Base-by-base conservation (phyloP, 2,797 vertebrate species). In the Hapalemur alaotrensis region DNA sequence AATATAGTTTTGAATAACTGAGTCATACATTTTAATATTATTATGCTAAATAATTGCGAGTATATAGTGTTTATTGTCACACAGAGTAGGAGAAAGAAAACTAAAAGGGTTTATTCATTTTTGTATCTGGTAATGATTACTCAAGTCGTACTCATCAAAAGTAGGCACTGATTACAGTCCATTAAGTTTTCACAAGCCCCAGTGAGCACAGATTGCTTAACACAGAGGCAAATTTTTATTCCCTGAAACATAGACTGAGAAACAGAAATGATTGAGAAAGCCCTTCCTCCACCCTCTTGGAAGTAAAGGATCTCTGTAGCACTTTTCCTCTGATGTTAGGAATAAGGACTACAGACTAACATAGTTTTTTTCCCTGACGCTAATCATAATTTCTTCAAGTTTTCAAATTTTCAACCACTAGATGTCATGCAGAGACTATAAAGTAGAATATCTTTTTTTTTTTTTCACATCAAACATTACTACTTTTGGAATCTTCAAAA, bases 351-450 rank as follows among this genome's bases (percentile, higher is more conserved):
- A 20, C 12, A 65, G 54, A 84, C 9, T 9, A 90, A 85, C 5
- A 15, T 4, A 43, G 5, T 32, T 30, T 43, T n/a, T 91, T 10
- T 28, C 3, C 15, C 2, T 4, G 14, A 22, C 38, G 35, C 13
- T 59, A 11, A 43, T n/a, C 2, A 38, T 32, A 30, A 57, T 95
- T 93, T 95, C 17, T 25, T 76, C 32, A 75, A 30, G 69, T 61
- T 96, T 97, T 89, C 93, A 94, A 93, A 46, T 88, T 83, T 0
- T 0, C 35, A 73, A 69, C 96, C 97, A 97, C 96, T 97, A 98
- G 97, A 96, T 98, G 97, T 96, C 97, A 97, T 5, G 1, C 28
- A 76, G 76, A 97, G 96, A 97, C 97, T 91, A 83, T 22, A 67
- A 70, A 96, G 69, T 76, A 78, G n/a, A 94, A 9, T 46, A 43